Evolutionary conservation across 1,140 invertebrate species (phyloP).

Genomic region (Macrosteles quadrilineatus): DNA sequence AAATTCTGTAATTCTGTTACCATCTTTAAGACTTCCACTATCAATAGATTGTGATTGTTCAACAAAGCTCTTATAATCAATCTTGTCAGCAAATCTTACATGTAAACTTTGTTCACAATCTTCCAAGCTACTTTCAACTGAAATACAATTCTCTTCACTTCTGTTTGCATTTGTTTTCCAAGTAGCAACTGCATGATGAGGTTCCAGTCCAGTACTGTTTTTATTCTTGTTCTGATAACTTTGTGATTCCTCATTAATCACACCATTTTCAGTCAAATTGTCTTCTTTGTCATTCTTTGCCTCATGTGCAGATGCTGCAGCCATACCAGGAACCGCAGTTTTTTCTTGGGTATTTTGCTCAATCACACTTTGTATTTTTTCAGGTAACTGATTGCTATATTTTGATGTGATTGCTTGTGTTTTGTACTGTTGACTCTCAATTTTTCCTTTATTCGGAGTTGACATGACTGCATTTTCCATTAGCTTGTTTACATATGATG

Average conservation of each 20-base stretch:
- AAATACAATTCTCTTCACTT: background rate
- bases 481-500: conserved; percentile 61
- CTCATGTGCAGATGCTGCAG: background rate
- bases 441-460: conserved; percentile 52
- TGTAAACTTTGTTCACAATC: background rate
- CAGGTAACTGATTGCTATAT: background rate
- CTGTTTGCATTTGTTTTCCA: background rate
- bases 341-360: background rate
- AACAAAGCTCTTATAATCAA: conserved; percentile 21
- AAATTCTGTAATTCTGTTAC: background rate
- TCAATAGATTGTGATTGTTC: background rate
- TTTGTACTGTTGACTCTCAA: background rate
- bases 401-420: background rate
- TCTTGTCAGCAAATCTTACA: background rate
- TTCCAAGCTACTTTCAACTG: background rate
- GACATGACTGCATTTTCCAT: conserved; percentile 53
- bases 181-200: background rate
- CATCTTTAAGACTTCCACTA: background rate
- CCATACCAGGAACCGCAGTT: background rate
- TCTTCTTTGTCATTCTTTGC: background rate
- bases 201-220: background rate
- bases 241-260: background rate
- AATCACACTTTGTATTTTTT: background rate
- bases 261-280: background rate
- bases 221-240: background rate